Evolutionary conservation across 1,140 invertebrate genomes (phyloP).

Genomic region (Drosophila quadrilineata): DNA sequence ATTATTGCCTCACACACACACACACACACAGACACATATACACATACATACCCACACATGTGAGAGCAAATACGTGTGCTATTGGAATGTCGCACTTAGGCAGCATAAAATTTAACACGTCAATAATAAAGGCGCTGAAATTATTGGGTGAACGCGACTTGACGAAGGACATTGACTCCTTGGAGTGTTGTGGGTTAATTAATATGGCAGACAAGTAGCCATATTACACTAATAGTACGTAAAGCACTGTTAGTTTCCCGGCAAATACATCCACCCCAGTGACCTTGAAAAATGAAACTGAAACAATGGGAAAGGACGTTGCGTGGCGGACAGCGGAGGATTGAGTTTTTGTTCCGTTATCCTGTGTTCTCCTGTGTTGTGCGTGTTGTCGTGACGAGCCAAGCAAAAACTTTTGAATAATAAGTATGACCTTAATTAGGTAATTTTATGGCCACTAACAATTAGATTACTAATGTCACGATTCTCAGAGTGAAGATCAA

Average conservation of each 20-base stretch:
- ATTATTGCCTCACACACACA: constrained; percentile 46
- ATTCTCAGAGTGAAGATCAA: constrained; percentile 30
- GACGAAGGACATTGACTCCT: constrained; percentile 18
- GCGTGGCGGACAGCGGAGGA: constrained; percentile 17
- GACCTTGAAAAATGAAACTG: constrained; percentile 2
- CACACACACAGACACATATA: background rate
- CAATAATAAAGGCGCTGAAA: constrained; percentile 50
- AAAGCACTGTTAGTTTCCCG: constrained; percentile 12
- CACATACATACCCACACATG: background rate
- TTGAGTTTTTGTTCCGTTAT: constrained; percentile 16
- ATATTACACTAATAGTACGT: background rate
- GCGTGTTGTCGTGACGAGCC: constrained; percentile 47
- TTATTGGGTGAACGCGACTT: constrained; percentile 6
- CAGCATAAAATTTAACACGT: constrained; percentile 63
- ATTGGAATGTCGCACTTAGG: constrained; percentile 39
- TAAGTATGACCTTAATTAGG: constrained; percentile 77
- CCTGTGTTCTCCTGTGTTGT: too few relatives aligned
- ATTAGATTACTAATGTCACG: constrained; percentile 74
- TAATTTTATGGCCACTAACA: constrained; percentile 76
- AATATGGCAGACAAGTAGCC: constrained; percentile 31
- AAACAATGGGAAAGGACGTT: background rate
- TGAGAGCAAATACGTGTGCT: constrained; percentile 1
- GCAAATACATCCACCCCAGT: constrained; percentile 4
- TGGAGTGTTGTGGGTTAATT: constrained; percentile 30
- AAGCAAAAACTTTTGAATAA: constrained; percentile 57